phyloP scores from a whole-genome alignment of 2,888 invertebrate species.

The Macrosiphum euphorbiae region DNA sequence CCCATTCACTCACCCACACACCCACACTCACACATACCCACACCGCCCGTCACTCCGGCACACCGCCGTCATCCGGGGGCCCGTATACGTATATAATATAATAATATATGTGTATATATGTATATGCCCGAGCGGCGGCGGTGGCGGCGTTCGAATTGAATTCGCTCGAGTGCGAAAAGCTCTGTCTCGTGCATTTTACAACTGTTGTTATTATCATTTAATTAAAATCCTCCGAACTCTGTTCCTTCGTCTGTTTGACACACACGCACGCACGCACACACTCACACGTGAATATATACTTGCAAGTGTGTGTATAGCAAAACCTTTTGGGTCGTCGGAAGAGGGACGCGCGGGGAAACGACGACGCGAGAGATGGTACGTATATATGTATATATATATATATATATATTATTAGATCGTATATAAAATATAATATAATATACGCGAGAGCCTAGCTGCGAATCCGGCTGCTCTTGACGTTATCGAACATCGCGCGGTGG shows the following conservation, averaged over 20 bases:
- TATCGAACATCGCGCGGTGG: conserved; percentile 49
- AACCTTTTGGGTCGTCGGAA: conserved; percentile 37
- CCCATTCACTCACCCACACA: neutral
- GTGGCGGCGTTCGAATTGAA: conserved; percentile 54
- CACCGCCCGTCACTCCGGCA: neutral
- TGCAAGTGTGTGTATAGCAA: neutral
- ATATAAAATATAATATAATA: neutral
- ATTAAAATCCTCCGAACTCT: conserved; percentile 64
- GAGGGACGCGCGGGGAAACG: neutral
- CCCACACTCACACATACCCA: neutral
- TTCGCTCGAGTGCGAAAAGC: conserved; percentile 64
- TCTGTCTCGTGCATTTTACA: conserved; percentile 64
- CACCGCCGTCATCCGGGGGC: neutral
- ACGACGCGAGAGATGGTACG: conserved; percentile 11
- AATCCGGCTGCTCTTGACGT: conserved; percentile 61
- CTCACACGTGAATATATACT: neutral
- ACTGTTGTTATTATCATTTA: conserved; percentile 65
- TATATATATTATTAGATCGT: too few relatives aligned
- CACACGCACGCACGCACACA: conserved; percentile 27
- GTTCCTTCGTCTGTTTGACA: conserved; percentile 62
- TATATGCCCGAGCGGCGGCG: conserved; percentile 16
- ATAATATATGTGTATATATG: neutral
- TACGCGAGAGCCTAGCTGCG: conserved; percentile 39
- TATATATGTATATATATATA: too few relatives aligned
- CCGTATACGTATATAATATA: conserved; percentile 23